phyloP scores from a whole-genome alignment of 2,797 vertebrate species.

The Synanceia verrucosa region DNA sequence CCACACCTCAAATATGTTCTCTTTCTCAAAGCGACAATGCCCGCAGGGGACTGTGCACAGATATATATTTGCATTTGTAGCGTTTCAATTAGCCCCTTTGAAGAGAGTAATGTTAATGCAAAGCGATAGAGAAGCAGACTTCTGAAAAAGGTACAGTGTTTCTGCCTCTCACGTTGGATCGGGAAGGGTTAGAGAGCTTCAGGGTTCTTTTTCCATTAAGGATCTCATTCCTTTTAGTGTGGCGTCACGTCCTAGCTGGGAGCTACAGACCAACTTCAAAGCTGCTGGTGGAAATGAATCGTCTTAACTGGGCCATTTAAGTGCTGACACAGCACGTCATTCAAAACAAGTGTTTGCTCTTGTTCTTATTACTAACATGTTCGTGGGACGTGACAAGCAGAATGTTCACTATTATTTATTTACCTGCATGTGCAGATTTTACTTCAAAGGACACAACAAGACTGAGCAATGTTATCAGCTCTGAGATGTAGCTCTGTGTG shows the following conservation, averaged over 20 bases:
- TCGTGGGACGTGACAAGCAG: neutral
- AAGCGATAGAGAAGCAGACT: conserved; percentile 54
- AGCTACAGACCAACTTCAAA: conserved; percentile 70
- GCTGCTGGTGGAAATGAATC: conserved; percentile 61
- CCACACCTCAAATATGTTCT: conserved; percentile 38
- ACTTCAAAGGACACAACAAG: neutral
- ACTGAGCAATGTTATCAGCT: neutral
- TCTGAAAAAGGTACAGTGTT: conserved; percentile 45
- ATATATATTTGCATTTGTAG: conserved; percentile 64
- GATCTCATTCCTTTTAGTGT: conserved; percentile 63
- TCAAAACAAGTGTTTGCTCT: conserved; percentile 18
- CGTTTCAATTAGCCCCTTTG: conserved; percentile 69
- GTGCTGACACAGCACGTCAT: conserved; percentile 34
- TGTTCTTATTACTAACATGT: conserved; percentile 24
- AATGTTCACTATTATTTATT: neutral
- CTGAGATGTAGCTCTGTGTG: neutral
- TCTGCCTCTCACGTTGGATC: conserved; percentile 42
- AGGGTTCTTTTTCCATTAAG: conserved; percentile 71
- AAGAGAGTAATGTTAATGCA: conserved; percentile 64
- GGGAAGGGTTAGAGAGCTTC: conserved; percentile 44
- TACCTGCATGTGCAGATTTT: neutral
- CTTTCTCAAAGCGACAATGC: conserved; percentile 48
- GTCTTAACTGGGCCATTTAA: conserved; percentile 46
- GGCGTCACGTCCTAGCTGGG: conserved; percentile 43
- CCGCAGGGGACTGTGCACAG: conserved; percentile 54